Evolutionary conservation across 2,797 vertebrate genomes (phyloP), one percentile per base, ranked within the genome.

Genomic region (Hydrocynus forskahlii): DNA sequence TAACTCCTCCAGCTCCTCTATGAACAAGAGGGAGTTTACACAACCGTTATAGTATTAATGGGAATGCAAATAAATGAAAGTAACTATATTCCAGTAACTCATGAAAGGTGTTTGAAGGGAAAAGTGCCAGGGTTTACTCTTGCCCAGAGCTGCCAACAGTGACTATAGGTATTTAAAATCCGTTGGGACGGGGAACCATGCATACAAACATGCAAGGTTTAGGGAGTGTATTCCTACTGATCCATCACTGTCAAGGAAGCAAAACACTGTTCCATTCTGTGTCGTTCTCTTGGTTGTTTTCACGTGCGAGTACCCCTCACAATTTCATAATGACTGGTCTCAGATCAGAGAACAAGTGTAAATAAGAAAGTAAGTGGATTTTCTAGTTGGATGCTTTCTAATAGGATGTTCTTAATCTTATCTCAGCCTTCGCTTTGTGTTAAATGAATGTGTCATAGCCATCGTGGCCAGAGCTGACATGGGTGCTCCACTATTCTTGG

Each of bases 371-470:
- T 45, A 8, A 45, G 43, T 7, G 90, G 90, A 94, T 94, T 90
- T 94, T 92, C 92, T 92, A 92, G 89, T 90, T 92, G 92, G 88
- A 84, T 93, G 91, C 86, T 81, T 86, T 84, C 86, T 82, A 92
- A 90, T 89, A 71, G 83, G 63, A 87, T 88, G 88, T 86, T 89
- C 52, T 64, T 40, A 35, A 80, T 52, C 84, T 90, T 81, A 83
- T 50, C 78, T 21, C 79, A 82, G 68, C 76, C 76, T 17, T 19
- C 17, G 82, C 83, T 91, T 78, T 83, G 81, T 1, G 79, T 83
- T 89, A 88, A 94, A 88, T 93, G 90, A 92, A 88, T 83, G 85
- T 87, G 88, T 92, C 87, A 89, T 83, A 87, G 89, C 81, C 79
- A 79, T 86, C 80, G 76, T 85, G 75, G 50, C 19, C 1, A 80